phyloP scores from a whole-genome alignment of 1,140 invertebrate genomes.

The Oscheius sp. region DNA sequence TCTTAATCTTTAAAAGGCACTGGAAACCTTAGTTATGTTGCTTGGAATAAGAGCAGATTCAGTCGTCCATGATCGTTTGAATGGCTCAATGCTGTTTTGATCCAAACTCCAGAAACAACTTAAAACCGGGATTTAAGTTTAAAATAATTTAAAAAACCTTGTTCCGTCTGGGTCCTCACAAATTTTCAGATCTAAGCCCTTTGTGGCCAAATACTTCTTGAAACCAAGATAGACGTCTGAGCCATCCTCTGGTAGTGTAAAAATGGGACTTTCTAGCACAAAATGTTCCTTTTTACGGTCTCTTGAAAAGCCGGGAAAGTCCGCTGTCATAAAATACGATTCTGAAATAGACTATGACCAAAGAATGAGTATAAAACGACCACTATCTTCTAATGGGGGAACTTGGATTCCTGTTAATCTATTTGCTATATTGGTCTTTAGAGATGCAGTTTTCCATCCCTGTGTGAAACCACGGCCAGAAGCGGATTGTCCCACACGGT shows the following conservation, averaged over 20 bases:
- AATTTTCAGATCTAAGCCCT: slow-evolving; percentile 27
- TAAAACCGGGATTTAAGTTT: not conserved
- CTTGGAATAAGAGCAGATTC: slow-evolving; percentile 25
- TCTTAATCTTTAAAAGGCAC: not conserved
- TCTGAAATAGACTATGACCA: not conserved
- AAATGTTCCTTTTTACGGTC: slow-evolving; percentile 1
- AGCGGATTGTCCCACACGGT: slow-evolving; percentile 23
- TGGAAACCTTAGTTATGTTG: slow-evolving; percentile 31
- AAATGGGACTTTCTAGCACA: slow-evolving; percentile 29
- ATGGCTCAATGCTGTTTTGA: slow-evolving; percentile 26
- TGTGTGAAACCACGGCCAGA: slow-evolving; percentile 23
- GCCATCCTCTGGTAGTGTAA: slow-evolving; percentile 20
- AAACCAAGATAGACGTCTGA: slow-evolving; percentile 30
- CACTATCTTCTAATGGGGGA: slow-evolving; percentile 3
- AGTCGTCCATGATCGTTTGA: slow-evolving; percentile 28
- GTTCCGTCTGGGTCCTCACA: slow-evolving; percentile 24
- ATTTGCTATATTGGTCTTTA: slow-evolving; percentile 27
- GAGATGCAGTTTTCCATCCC: slow-evolving; percentile 29
- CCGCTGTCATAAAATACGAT: slow-evolving; percentile 13
- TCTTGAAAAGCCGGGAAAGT: slow-evolving; percentile 19
- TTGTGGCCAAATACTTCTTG: slow-evolving; percentile 34
- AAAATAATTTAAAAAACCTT: slow-evolving; percentile 8
- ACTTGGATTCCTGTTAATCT: slow-evolving; percentile 35
- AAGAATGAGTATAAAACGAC: not conserved
- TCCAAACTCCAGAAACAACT: slow-evolving; percentile 35